Evolutionary conservation across 1,140 invertebrate genomes (phyloP).

Genomic region (Drosophila parvula): DNA sequence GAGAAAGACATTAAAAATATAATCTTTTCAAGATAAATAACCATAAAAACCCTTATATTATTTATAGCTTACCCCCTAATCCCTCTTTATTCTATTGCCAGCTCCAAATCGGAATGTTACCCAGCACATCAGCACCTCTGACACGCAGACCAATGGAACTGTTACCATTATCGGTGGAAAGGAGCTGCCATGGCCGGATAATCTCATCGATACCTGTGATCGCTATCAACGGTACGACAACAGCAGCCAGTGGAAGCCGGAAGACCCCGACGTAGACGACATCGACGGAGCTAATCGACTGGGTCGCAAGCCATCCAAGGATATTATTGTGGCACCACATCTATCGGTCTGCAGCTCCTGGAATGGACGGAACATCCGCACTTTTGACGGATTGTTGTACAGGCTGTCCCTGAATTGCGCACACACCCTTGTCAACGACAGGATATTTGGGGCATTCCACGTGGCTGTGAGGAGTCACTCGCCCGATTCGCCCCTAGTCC

Average conservation of each 20-base stretch:
- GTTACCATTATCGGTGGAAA: background rate
- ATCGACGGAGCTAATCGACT: background rate
- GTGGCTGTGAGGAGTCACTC: conserved; percentile 6
- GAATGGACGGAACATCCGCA: conserved; percentile 92
- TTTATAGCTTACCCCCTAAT: background rate
- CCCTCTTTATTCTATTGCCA: background rate
- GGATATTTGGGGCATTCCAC: conserved; percentile 14
- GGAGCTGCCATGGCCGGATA: conserved; percentile 18
- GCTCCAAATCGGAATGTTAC: conserved; percentile 8
- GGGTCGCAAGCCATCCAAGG: conserved; percentile 29
- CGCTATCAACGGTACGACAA: conserved; percentile 7
- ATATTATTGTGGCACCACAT: conserved; percentile 65
- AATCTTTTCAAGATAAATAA: background rate
- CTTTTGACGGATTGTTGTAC: conserved; percentile 89
- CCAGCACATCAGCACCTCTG: conserved; percentile 10
- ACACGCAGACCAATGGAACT: conserved; percentile 18
- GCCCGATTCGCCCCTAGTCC: background rate
- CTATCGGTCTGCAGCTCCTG: conserved; percentile 88
- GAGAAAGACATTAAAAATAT: background rate
- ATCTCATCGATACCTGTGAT: conserved; percentile 4
- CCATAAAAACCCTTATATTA: background rate
- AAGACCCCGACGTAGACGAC: conserved; percentile 36
- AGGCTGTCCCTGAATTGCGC: conserved; percentile 84
- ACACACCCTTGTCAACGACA: conserved; percentile 83
- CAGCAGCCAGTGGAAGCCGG: conserved; percentile 62